Percentiles rank a stretch among this genome's conserved stretches.
Conservation (phyloP, 2,113 vertebrate species). For the Addax nasomaculatus region DNA sequence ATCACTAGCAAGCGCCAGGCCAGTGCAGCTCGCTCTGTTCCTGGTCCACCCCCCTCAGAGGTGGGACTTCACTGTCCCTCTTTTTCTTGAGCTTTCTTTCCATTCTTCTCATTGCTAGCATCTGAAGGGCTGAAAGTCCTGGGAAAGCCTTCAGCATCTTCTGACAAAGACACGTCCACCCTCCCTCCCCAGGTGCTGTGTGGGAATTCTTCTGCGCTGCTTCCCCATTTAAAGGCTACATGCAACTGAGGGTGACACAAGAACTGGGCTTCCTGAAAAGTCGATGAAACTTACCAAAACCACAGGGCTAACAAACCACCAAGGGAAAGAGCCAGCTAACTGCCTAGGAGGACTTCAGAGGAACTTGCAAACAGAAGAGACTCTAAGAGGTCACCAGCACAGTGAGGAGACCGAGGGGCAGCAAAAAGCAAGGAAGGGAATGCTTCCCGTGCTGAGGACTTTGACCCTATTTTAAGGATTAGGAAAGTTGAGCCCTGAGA, state of each 20-base stretch:
- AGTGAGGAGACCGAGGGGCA: not conserved
- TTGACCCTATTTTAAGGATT: not conserved
- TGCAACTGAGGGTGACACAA: not conserved
- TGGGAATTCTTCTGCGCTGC: too few species aligned
- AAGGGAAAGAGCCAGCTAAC: not conserved
- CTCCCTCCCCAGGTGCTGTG: not conserved
- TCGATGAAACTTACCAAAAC: not conserved
- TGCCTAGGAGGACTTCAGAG: not conserved
- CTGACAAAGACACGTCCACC: not conserved
- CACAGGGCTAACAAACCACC: not conserved
- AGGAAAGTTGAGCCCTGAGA: not conserved
- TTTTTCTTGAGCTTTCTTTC: not conserved
- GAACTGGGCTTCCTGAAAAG: not conserved
- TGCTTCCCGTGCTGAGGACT: not conserved
- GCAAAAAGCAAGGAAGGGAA: not conserved
- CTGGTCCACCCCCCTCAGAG: too few species aligned
- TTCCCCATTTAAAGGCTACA: not conserved
- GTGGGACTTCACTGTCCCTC: not conserved
- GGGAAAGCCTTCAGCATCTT: not conserved
- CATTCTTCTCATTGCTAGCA: not conserved
- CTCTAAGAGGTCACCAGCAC: not conserved
- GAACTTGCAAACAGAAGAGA: not conserved
- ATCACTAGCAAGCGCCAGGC: accelerated
- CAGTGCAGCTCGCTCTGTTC: not conserved
- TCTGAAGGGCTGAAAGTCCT: not conserved